Conservation (phyloP, 2,888 invertebrate genomes). For the Drosophila cognata region DNA sequence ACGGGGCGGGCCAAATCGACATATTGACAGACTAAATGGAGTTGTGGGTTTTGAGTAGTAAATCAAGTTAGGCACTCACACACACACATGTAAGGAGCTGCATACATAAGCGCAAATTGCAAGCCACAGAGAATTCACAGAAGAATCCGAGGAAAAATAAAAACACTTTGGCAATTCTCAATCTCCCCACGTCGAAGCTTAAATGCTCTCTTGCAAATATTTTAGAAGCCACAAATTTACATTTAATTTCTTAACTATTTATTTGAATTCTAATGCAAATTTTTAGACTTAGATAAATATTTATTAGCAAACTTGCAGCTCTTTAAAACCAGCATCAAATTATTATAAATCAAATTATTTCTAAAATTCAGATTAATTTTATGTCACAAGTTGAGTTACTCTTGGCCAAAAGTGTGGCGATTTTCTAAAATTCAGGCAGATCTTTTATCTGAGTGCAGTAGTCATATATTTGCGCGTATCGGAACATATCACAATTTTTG, state of each 20-base stretch:
- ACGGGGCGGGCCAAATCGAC: constrained; percentile 72
- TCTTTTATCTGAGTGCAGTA: not conserved
- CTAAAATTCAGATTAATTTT: not conserved
- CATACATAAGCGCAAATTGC: constrained; percentile 70
- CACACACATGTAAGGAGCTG: constrained; percentile 39
- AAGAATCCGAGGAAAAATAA: constrained; percentile 29
- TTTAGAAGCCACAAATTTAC: not conserved
- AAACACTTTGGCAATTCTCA: constrained; percentile 14
- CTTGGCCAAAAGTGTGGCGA: not conserved
- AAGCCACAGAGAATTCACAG: constrained; percentile 66
- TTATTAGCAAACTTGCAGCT: not conserved
- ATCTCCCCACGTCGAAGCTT: not conserved
- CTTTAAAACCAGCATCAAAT: not conserved
- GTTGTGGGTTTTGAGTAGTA: constrained; percentile 81
- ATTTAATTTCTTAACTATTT: too few species aligned
- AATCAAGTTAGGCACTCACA: constrained; percentile 77
- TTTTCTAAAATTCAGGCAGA: not conserved
- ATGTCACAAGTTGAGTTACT: not conserved
- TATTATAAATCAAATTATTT: not conserved
- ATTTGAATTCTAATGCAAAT: rapidly evolving
- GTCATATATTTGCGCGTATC: not conserved
- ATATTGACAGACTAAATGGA: constrained; percentile 81
- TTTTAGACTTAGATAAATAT: not conserved
- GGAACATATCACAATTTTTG: not conserved
- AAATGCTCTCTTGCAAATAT: constrained; percentile 19